phyloP scores from a whole-genome alignment of 2,888 invertebrate species.

The Caenorhabditis drosophilae region DNA sequence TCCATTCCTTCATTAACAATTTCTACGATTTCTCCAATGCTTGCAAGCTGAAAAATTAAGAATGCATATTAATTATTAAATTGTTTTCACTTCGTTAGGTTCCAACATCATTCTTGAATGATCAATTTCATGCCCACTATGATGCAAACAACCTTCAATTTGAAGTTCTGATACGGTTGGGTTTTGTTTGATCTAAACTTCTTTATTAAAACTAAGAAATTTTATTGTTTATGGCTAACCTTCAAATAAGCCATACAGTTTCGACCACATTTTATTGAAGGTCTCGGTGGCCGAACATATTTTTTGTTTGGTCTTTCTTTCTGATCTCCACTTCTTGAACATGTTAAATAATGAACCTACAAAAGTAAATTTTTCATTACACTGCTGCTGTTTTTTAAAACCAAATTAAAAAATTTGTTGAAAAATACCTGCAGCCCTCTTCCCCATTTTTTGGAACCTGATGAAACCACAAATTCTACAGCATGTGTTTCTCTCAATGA shows the following conservation, averaged over 20 bases:
- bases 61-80: neutral
- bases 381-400: no score
- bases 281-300: conserved; percentile 44
- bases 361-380: no score
- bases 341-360: conserved; percentile 50
- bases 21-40: conserved; percentile 25
- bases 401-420: no score
- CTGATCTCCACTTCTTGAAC: conserved; percentile 50
- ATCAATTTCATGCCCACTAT: conserved; percentile 50
- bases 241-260: conserved; percentile 54
- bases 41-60: conserved; percentile 15
- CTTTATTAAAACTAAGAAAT: neutral
- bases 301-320: conserved; percentile 53
- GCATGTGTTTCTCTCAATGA: conserved; percentile 44
- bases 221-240: conserved; percentile 10
- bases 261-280: conserved; percentile 50
- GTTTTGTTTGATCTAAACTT: conserved; percentile 47
- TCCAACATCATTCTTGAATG: conserved; percentile 39
- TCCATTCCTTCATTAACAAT: conserved; percentile 32
- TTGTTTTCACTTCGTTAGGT: conserved; percentile 28
- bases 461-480: conserved; percentile 51
- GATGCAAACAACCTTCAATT: conserved; percentile 52
- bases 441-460: conserved; percentile 53
- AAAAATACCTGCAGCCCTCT: conserved; percentile 45
- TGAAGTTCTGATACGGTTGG: conserved; percentile 46